Percentiles rank a stretch among this genome's conserved stretches.
Evolutionary conservation across 2,797 vertebrate genomes (phyloP).

Genomic region (Ceryle rudis): DNA sequence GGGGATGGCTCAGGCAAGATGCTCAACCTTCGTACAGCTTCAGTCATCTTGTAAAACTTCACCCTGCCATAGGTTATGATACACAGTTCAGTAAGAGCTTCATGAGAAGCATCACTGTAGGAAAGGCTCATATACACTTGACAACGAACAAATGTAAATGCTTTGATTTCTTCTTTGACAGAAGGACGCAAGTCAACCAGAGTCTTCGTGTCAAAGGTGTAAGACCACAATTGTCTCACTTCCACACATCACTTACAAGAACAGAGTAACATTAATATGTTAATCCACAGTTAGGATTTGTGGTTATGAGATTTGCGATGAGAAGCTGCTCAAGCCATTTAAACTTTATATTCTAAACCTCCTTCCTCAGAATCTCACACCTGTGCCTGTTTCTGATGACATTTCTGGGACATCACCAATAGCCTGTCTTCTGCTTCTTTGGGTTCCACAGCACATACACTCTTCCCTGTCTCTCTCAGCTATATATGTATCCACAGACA

Average conservation of each 20-base stretch:
- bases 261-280: background rate
- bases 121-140: background rate
- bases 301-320: background rate
- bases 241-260: background rate
- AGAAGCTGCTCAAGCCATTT: background rate
- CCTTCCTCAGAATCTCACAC: background rate
- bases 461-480: background rate
- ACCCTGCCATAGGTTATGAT: background rate
- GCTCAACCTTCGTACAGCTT: background rate
- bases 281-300: background rate
- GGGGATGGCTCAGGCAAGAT: background rate
- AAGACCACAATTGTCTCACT: background rate
- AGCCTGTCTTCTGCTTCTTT: background rate
- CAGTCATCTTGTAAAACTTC: background rate
- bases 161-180: background rate
- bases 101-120: background rate
- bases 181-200: background rate
- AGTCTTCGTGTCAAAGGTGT: background rate
- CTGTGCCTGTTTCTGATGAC: background rate
- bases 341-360: background rate
- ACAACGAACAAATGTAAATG: background rate
- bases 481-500: background rate
- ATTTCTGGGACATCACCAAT: background rate
- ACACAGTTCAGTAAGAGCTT: background rate
- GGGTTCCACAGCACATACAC: background rate